These are phyloP conservation scores for Podarcis lilfordi DNA, from an alignment of 2,797 vertebrate species.

Conservation along the genomic window DNA sequence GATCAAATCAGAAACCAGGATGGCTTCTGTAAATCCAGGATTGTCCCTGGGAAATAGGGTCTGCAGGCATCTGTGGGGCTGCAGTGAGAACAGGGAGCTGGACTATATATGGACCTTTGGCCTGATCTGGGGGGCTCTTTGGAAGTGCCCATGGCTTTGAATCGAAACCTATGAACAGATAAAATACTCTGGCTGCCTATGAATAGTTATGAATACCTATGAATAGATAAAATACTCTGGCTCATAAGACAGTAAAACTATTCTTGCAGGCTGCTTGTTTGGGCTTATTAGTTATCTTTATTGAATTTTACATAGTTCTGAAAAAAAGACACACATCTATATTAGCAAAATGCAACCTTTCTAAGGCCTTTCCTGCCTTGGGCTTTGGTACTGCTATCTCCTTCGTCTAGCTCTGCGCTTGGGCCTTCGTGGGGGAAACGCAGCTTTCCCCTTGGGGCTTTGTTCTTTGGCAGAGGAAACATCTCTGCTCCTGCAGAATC, in stretches of 20 bases:
- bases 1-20: too few species aligned
- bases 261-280: not conserved
- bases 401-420: not conserved
- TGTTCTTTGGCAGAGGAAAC: not conserved
- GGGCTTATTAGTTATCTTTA: constrained; percentile 3
- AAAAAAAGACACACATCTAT: not conserved
- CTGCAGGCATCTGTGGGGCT: too few species aligned
- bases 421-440: not conserved
- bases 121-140: too few species aligned
- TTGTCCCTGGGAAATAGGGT: too few species aligned
- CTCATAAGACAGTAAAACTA: not conserved
- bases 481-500: not conserved
- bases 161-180: too few species aligned
- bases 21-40: too few species aligned
- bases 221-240: too few species aligned
- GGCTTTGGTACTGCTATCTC: not conserved
- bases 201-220: too few species aligned
- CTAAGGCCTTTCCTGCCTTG: not conserved
- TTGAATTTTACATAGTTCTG: not conserved
- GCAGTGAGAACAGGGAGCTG: too few species aligned
- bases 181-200: not conserved
- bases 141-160: too few species aligned
- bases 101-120: too few species aligned
- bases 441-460: not conserved
- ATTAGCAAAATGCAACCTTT: not conserved